Evolutionary conservation across 2,888 invertebrate genomes (phyloP), one percentile per base, ranked within the genome.

Genomic region (Thera britannica): DNA sequence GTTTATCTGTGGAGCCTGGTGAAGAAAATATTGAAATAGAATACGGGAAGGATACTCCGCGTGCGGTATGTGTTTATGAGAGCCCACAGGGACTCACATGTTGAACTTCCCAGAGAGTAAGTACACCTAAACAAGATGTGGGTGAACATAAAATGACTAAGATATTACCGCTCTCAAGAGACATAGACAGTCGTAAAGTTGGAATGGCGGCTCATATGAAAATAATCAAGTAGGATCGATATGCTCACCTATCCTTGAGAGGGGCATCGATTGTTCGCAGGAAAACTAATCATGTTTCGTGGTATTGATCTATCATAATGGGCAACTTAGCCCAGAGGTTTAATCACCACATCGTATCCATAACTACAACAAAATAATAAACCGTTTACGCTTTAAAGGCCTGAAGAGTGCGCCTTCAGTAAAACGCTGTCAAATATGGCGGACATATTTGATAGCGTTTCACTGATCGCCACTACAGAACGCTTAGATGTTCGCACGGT

Each of bases 141-240:
- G 88, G 89, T 89, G 87, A 89, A 85, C 92, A 91, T 92, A 92
- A 93, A 93, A 92, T 90, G 89, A 91, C 91, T 93, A 90, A 93
- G 90, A 91, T 93, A 23, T 23, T 23, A 93, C 91, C 85, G 89
- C 90, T 86, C 92, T 91, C 92, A 83, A 87, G 90, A 92, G 92
- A 90, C 90, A 89, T 90, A 89, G 82, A 86, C 84, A 86, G 84
- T 89, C 90, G 87, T 93, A 92, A 93, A 88, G 84, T 85, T 87
- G 88, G 84, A 88, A 89, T 83, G 83, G 85, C 83, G 83, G 80
- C 86, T 90, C 87, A 87, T 89, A 90, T 87, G 87, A 89, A 90
- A 92, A 90, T 92, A 90, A 92, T 92, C 90, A 91, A 89, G 85
- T 85, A 77, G 82, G 88, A 89, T 90, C 85, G 88, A 88, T 85